Base-by-base conservation (phyloP, 2,113 vertebrate species). In the Albula glossodonta region DNA sequence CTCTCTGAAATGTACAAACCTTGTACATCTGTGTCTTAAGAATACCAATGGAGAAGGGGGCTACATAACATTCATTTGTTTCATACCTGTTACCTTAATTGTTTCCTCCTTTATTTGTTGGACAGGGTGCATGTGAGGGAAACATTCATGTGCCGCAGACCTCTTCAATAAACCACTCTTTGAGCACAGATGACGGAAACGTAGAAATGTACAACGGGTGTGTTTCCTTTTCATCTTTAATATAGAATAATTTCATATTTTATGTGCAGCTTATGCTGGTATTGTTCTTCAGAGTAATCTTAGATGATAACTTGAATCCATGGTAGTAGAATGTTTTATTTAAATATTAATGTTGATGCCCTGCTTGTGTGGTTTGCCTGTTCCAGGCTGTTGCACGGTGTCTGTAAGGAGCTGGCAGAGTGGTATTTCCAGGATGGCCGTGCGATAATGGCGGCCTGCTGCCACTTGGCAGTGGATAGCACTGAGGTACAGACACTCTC, bases 391-490 rank as follows among this genome's bases (percentile, higher is more conserved):
- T 93, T 99, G 51, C 96, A 96, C 50, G 86, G 92, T 0, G 97
- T 99, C 84, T 97, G 95, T 90, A 78, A 93, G 84, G 97, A 98
- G 17, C 95, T 99, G 17, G 97, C 98, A 0, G 97, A 98, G 88
- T 98, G 97, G 97, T 97, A 99, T 94, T 99, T 99, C 88, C 97
- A 97, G 92, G 96, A 98, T 8, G 98, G 98, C 0, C 92, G 86
- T 80, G 96, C 97, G 2, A 96, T 98, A 0, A 92, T 97, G 53
- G 97, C 98, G 0, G 97, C 98, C 0, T 99, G 98, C 93, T 99
- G 98, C 90, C 96, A 99, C 90, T 92, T 99, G 19, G 96, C 98
- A 63, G 95, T 97, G 51, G 98, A 99, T 89, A 95, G 97, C 82
- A 91, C 96, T 86, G 95, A 99, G 97, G 98, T 99, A 96, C 8